Evolutionary conservation across 2,888 invertebrate species (phyloP).

Genomic region (Quadroppia sp.): DNA sequence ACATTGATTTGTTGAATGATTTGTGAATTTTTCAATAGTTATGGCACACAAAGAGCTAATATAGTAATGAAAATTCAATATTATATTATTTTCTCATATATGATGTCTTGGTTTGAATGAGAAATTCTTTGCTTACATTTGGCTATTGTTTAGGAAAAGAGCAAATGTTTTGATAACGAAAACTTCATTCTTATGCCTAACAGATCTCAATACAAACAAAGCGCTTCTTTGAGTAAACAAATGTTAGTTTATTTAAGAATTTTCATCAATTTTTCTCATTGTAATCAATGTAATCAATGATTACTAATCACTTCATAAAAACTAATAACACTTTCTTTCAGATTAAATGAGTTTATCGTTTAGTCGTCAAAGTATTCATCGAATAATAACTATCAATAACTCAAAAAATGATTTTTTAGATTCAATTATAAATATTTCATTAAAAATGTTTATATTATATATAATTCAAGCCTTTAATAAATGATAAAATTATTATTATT

Average conservation of each 20-base stretch:
- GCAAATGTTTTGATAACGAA: neutral
- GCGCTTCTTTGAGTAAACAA: constrained; percentile 1
- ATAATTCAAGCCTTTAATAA: too few species aligned
- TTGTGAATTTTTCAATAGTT: too few species aligned
- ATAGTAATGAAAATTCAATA: too few species aligned
- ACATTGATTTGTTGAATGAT: too few species aligned
- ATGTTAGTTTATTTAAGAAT: constrained; percentile 3
- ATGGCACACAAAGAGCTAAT: too few species aligned
- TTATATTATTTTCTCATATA: too few species aligned
- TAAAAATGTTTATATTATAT: too few species aligned
- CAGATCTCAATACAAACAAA: constrained; percentile 3
- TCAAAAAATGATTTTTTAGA: too few species aligned
- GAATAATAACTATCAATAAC: neutral
- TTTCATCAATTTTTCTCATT: neutral
- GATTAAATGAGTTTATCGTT: neutral
- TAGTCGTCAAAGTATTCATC: neutral
- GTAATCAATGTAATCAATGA: neutral
- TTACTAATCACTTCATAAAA: constrained; percentile 5
- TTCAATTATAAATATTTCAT: too few species aligned
- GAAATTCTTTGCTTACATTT: too few species aligned
- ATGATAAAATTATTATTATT: too few species aligned
- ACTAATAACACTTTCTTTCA: neutral
- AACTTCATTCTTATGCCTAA: neutral
- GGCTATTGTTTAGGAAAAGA: neutral
- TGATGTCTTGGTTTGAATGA: too few species aligned